Conservation (phyloP, 2,797 vertebrate species). For the Bradypodion ventrale region DNA sequence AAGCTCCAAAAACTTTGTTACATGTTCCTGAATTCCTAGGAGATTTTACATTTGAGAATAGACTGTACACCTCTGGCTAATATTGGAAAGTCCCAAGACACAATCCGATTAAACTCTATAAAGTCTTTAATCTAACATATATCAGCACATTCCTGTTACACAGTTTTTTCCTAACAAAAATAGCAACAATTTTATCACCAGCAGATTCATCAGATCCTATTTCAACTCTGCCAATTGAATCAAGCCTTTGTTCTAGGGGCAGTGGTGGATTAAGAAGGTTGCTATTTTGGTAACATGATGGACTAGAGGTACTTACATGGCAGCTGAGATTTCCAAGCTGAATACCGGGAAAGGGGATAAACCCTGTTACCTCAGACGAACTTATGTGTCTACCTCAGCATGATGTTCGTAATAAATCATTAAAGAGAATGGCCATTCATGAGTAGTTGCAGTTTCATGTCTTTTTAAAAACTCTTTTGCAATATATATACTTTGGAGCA, state of each 20-base stretch:
- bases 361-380: slow-evolving; percentile 74
- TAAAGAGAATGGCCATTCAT: slow-evolving; percentile 61
- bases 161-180: slow-evolving; percentile 78
- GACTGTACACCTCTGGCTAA: slow-evolving; percentile 51
- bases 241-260: slow-evolving; percentile 74
- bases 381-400: slow-evolving; percentile 60
- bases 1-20: slow-evolving; percentile 33
- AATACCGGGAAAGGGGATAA: slow-evolving; percentile 67
- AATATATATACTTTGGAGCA: slow-evolving; percentile 41
- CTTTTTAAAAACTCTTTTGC: slow-evolving; percentile 52
- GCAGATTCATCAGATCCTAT: slow-evolving; percentile 78
- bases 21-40: slow-evolving; percentile 48
- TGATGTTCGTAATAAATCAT: slow-evolving; percentile 58
- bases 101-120: slow-evolving; percentile 72
- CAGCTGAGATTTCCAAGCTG: slow-evolving; percentile 61
- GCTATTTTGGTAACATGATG: slow-evolving; percentile 76
- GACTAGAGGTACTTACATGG: slow-evolving; percentile 66
- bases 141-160: slow-evolving; percentile 81
- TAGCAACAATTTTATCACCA: slow-evolving; percentile 77
- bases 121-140: slow-evolving; percentile 76
- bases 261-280: slow-evolving; percentile 74
- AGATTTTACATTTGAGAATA: slow-evolving; percentile 57
- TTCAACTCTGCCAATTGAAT: slow-evolving; percentile 74
- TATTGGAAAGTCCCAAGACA: slow-evolving; percentile 60
- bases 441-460: slow-evolving; percentile 64